Evolutionary conservation across 2,113 vertebrate species (phyloP).

Genomic region (Galeopterus variegatus): DNA sequence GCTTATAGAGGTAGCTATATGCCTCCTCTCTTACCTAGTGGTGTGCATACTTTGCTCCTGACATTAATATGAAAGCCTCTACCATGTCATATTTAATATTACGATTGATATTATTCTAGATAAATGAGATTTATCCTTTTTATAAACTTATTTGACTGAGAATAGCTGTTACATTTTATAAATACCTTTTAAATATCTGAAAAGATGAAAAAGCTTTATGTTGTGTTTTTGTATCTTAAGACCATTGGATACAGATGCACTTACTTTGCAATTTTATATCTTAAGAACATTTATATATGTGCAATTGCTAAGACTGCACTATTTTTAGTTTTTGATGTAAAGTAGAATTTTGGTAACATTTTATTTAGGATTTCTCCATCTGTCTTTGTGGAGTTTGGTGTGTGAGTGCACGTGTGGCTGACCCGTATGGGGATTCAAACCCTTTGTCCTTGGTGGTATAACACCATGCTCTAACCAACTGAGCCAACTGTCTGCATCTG

Average conservation of each 20-base stretch:
- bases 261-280: not conserved
- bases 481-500: not conserved
- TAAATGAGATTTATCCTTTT: conserved; percentile 21
- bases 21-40: not conserved
- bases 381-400: not conserved
- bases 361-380: not conserved
- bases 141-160: not conserved
- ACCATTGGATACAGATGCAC: not conserved
- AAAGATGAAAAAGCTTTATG: not conserved
- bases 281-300: not conserved
- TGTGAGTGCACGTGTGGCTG: too few relatives aligned
- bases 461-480: too few relatives aligned
- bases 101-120: not conserved
- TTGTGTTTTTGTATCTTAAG: not conserved
- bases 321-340: conserved; percentile 12
- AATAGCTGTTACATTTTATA: not conserved
- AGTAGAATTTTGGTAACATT: not conserved
- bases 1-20: not conserved
- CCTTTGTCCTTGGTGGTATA: too few relatives aligned
- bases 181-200: conserved; percentile 12
- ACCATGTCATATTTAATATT: not conserved
- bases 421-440: too few relatives aligned
- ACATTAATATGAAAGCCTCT: not conserved
- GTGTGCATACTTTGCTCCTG: not conserved
- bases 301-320: not conserved